phyloP scores from a whole-genome alignment of 2,113 vertebrate genomes.

The Seriola quinqueradiata region DNA sequence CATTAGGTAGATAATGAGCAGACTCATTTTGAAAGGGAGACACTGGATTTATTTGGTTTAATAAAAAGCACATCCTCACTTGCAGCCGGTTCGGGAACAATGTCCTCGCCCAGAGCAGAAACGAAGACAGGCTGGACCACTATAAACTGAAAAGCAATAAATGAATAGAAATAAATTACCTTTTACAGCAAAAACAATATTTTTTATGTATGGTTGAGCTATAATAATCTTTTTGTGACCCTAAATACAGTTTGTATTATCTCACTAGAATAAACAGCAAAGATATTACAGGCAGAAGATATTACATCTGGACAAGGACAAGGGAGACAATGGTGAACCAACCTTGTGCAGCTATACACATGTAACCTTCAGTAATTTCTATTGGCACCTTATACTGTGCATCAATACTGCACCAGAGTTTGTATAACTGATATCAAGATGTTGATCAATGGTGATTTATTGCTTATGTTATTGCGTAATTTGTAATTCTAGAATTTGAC shows the following conservation, averaged over 20 bases:
- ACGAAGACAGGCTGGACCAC: constrained; percentile 95
- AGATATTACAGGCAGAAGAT: not conserved
- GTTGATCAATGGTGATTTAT: no score
- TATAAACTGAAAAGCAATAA: constrained; percentile 89
- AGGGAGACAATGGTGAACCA: not conserved
- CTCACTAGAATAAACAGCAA: not conserved
- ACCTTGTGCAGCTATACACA: not conserved
- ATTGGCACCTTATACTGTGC: no score
- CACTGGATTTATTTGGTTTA: constrained; percentile 64
- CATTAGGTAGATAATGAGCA: constrained; percentile 44
- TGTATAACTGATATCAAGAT: no score
- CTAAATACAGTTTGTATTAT: not conserved
- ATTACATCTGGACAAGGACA: not conserved
- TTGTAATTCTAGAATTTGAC: not conserved
- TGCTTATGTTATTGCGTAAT: no score
- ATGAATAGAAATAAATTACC: constrained; percentile 51
- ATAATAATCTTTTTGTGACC: not conserved
- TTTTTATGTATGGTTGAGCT: not conserved
- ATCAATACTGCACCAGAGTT: no score
- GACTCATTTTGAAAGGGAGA: constrained; percentile 42
- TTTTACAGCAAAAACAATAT: not conserved
- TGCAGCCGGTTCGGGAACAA: constrained; percentile 96
- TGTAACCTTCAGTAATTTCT: no score
- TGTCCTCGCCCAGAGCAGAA: constrained; percentile 98
- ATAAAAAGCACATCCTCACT: constrained; percentile 85